Conservation (phyloP, 2,113 vertebrate genomes). For the Sinocyclocheilus maitianheensis region DNA sequence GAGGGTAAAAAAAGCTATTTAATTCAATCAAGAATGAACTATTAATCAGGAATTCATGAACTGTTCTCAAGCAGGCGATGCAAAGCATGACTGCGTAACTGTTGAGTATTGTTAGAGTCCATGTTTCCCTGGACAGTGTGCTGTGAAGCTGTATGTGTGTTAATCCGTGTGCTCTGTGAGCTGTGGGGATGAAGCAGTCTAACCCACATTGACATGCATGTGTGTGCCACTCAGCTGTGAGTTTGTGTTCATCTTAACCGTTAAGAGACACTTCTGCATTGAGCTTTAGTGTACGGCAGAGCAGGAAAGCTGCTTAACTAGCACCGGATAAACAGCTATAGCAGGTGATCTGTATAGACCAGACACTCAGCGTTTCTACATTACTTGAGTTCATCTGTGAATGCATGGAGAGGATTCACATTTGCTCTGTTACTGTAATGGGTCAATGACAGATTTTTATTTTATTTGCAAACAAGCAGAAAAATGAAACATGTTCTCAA, state of each 20-base stretch:
- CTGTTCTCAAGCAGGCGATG: not conserved
- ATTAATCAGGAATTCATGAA: not conserved
- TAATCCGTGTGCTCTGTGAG: not conserved
- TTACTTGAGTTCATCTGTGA: not conserved
- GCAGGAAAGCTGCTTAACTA: constrained; percentile 20
- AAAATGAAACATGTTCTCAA: not conserved
- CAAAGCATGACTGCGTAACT: not conserved
- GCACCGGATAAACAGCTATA: constrained; percentile 16
- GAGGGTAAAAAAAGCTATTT: constrained; percentile 22
- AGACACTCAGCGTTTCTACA: not conserved
- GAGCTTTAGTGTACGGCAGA: not conserved
- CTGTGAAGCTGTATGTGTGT: constrained; percentile 5
- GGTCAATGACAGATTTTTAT: not conserved
- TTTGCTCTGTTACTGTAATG: not conserved
- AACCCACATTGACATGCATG: not conserved
- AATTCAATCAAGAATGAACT: not conserved
- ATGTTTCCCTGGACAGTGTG: not conserved
- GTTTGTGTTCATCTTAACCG: not conserved
- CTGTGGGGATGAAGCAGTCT: not conserved
- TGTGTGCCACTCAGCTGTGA: not conserved
- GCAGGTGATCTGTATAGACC: not conserved
- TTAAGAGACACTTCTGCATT: not conserved
- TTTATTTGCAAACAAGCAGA: not conserved
- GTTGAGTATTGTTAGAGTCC: not conserved
- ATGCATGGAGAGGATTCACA: not conserved